These are phyloP conservation scores for Caerostris darwini DNA, from an alignment of 1,140 invertebrate genomes.

Conservation along the genomic window DNA sequence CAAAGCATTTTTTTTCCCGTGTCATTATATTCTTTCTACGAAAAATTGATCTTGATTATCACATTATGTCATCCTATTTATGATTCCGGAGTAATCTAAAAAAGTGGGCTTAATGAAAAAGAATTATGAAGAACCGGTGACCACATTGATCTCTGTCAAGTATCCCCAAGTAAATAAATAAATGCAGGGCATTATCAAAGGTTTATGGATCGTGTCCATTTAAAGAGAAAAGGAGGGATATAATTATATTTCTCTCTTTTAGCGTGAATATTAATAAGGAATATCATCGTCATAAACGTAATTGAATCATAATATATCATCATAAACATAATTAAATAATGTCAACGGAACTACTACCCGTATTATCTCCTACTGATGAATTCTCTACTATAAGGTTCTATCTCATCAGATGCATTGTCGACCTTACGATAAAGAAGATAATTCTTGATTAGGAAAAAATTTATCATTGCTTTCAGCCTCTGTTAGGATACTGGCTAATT, in stretches of 20 bases:
- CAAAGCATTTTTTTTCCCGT: no score
- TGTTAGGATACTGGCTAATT: not conserved
- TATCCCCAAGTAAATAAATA: not conserved
- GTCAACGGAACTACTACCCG: not conserved
- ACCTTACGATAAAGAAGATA: not conserved
- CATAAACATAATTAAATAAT: constrained; percentile 47
- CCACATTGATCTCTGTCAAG: not conserved
- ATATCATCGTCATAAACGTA: constrained; percentile 40
- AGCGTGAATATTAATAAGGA: constrained; percentile 11
- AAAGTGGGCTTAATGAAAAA: not conserved
- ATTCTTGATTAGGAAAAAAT: not conserved
- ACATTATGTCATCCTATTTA: not conserved
- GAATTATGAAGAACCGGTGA: not conserved
- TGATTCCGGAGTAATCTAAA: not conserved
- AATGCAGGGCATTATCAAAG: not conserved
- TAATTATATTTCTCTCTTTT: constrained; percentile 49
- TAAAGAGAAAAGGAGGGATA: constrained; percentile 10
- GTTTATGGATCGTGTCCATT: constrained; percentile 30
- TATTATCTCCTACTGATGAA: constrained; percentile 20
- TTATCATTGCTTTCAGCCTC: not conserved
- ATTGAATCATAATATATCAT: constrained; percentile 54
- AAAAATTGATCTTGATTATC: no score
- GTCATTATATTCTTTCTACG: no score
- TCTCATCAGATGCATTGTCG: constrained; percentile 10
- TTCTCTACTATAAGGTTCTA: not conserved